Base-by-base conservation (phyloP, 2,888 invertebrate genomes). In the Melieria crassipennis region DNA sequence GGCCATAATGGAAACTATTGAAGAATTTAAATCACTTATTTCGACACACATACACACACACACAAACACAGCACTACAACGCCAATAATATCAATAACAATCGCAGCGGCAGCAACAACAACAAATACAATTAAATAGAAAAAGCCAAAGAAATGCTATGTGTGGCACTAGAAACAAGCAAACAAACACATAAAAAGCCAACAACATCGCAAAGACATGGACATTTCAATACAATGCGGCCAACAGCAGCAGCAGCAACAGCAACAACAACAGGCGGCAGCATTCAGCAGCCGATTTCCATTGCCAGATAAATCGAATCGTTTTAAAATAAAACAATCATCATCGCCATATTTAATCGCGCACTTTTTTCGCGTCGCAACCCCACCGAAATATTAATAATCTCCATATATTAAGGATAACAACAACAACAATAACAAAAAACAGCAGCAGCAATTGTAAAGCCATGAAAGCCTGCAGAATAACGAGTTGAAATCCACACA, bases 21-120 rank as follows among this genome's bases (percentile, higher is more conserved):
- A 55, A 43, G 72, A 73, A 73, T 73, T 73, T 70, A 66, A 73
- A 73, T 73, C 58, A 70, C 64, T 73, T 57, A 67, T 58, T 58
- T 56, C 61, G 57, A 65, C 64, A 52, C 11, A 6, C 11, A 50
- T 16, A 16, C 16, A 16, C 16, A 16, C 16, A 16, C 16, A 16
- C 16, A 16, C 16, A 16, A 16, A 16, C 30, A 30, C 30, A 30
- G 30, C 30, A 30, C 30, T 30, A 30, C 30, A 30, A 2, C 2
- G 3, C 11, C 11, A 50, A 50, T 56, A 68, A 68, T 61, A 45
- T 62, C 50, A 69, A 69, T 52, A 52, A 45, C 43, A 69, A 55
- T 55, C 70, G 75, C 73, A 75, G 73, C 58, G 75, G 73, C 69
- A 70, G 67, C 69, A 74, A 74, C 65, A 70, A 65, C 47, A 71